Base-by-base conservation (phyloP, 1,140 invertebrate genomes). In the Drosophila equinoxialis region DNA sequence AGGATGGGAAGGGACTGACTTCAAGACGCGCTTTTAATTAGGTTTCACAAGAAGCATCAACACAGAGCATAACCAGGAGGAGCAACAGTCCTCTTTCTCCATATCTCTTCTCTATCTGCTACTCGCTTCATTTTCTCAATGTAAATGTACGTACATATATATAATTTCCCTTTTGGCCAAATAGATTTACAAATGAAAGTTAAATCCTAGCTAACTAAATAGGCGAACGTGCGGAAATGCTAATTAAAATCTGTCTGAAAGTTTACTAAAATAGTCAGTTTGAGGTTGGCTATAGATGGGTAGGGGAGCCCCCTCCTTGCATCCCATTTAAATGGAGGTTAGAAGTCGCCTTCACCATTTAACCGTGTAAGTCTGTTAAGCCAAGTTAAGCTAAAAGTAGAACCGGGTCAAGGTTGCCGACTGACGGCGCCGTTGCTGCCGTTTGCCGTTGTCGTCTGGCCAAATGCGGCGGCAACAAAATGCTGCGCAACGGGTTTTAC, bases 1-100 rank as follows among this genome's bases (percentile, higher is more conserved):
- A 8, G 14, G 14, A 14, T 3, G 6, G 42, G 42, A 26, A 26
- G 23, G 23, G 23, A 26, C 23, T 26, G 65, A 63, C 65, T 74
- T 77, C 54, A 80, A 81, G 81, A 55, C 80, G 77, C 65, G 76
- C 81, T 81, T 71, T 85, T 85, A 81, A 85, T 85, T 85, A 85
- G 77, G 55, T 76, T 77, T 73, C 17, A 57, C 37, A 65, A 54
- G 67, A 58, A 48, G 39, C 41, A 13, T 8, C 14, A 51, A 51
- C 45, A 51, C 45, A 51, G 14, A 41, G n/a, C 54, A 42, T 23
- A 45, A 35, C 37, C 33, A 7, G 61, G 42, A 45, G 73, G 51
- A 74, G 66, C 73, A 59, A 62, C 51, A 45, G 73, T 45, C 55
- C 45, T 2, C 3, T 55, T 55, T 20, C 35, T 57, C 17, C 57